Evolutionary conservation across 2,888 invertebrate species (phyloP), one percentile per base, ranked within the genome.

Genomic region (Eristalis intricaria): DNA sequence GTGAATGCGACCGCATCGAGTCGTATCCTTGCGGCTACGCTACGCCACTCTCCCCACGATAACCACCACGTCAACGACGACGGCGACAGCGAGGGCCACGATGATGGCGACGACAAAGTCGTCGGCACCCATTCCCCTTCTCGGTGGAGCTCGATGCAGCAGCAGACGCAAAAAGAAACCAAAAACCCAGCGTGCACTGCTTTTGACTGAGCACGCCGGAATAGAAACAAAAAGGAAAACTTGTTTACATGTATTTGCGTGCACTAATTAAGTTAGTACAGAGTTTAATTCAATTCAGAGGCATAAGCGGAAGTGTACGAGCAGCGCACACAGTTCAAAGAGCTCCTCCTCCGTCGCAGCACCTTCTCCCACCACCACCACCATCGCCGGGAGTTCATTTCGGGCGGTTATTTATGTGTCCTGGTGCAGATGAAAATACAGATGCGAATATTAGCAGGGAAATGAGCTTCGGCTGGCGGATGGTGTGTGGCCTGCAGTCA

Each of bases 201-300:
- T 50, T 56, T 64, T 61, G 58, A 43, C 26, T 56, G 70, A 19
- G 50, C 23, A 23, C 64, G 60, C 23, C 65, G 56, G 69, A 60
- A 70, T 70, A 64, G 64, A 77, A 68, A 65, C 13, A 76, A 66
- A 81, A 71, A 43, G 50, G 70, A 84, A 32, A 74, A 81, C 82
- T 82, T 85, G 85, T 82, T 86, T 84, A 80, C 87, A 87, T 87
- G 84, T 73, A 80, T 87, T 84, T 87, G 84, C 84, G 75, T 75
- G 75, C 73, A 80, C 87, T 87, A 84, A 87, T 84, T 87, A 87
- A 84, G 76, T 84, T 87, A 80, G 79, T 64, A 73, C 64, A 69
- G 84, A 84, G 87, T 84, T 87, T 80, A 76, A 87, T 87, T 87
- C 79, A 84, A 87, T 87, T 76, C 83, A 87, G 65, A 80, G 79